These are phyloP conservation scores for Motacilla tschutschensis DNA, from an alignment of 2,113 vertebrate species.

Conservation along the genomic window DNA sequence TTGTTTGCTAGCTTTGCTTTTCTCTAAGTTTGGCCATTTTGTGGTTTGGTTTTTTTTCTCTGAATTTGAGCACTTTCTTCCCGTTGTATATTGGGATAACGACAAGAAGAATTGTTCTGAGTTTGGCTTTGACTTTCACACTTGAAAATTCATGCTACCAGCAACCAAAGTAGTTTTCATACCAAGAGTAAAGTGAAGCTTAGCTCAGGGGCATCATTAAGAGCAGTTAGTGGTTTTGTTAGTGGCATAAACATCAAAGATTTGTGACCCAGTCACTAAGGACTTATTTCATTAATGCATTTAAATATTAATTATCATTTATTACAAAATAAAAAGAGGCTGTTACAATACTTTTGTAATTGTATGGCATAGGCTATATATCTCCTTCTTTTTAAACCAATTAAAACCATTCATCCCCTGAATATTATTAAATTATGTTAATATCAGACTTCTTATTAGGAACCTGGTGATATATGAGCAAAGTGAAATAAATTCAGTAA, in stretches of 20 bases:
- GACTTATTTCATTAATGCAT: constrained; percentile 25
- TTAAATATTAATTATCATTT: constrained; percentile 58
- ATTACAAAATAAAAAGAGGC: constrained; percentile 24
- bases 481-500: constrained; percentile 47
- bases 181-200: constrained; percentile 11
- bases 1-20: background rate
- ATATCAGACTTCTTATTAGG: constrained; percentile 43
- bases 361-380: background rate
- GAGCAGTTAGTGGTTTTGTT: constrained; percentile 30
- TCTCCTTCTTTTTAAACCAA: constrained; percentile 36
- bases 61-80: background rate
- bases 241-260: constrained; percentile 10
- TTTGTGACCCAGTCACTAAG: constrained; percentile 6
- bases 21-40: background rate
- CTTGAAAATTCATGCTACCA: background rate
- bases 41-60: background rate
- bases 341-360: background rate
- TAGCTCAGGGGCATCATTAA: constrained; percentile 19
- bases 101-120: background rate
- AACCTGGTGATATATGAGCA: constrained; percentile 1
- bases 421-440: constrained; percentile 54
- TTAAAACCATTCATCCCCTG: constrained; percentile 39
- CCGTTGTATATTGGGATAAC: background rate
- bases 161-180: background rate
- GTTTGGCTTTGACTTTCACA: background rate